Evolutionary conservation across 2,797 vertebrate genomes (phyloP).

Genomic region (Gymnothorax reevesii): DNA sequence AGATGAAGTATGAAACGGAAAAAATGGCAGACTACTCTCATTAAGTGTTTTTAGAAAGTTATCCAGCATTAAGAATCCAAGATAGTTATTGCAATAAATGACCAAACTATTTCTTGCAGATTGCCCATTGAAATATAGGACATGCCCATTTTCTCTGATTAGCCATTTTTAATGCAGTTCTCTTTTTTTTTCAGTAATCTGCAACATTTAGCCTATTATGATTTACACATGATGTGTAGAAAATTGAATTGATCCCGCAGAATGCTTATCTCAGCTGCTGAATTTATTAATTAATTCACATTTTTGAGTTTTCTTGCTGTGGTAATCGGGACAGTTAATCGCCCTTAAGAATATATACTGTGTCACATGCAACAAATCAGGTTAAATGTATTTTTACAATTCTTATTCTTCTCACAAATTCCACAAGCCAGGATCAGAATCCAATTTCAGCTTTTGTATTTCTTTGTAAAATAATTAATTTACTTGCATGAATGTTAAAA

Average conservation of each 20-base stretch:
- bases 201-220: slow-evolving; percentile 36
- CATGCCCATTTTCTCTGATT: not conserved
- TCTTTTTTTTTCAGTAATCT: slow-evolving; percentile 32
- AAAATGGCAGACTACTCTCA: no score
- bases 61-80: not conserved
- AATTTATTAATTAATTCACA: slow-evolving; percentile 29
- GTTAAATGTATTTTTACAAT: not conserved
- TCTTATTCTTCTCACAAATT: not conserved
- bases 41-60: no score
- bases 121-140: not conserved
- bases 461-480: not conserved
- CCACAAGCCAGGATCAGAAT: not conserved
- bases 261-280: slow-evolving; percentile 36
- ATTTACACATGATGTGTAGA: slow-evolving; percentile 35
- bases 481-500: no score
- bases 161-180: not conserved
- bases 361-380: not conserved
- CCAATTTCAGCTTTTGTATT: no score
- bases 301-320: not conserved
- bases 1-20: no score
- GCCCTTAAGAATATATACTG: not conserved
- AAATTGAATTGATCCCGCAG: slow-evolving; percentile 35
- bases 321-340: not conserved
- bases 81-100: not conserved
- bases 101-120: not conserved